Evolutionary conservation across 1,140 invertebrate genomes (phyloP), one percentile per base, ranked within the genome.

Genomic region (Ostrea edulis): DNA sequence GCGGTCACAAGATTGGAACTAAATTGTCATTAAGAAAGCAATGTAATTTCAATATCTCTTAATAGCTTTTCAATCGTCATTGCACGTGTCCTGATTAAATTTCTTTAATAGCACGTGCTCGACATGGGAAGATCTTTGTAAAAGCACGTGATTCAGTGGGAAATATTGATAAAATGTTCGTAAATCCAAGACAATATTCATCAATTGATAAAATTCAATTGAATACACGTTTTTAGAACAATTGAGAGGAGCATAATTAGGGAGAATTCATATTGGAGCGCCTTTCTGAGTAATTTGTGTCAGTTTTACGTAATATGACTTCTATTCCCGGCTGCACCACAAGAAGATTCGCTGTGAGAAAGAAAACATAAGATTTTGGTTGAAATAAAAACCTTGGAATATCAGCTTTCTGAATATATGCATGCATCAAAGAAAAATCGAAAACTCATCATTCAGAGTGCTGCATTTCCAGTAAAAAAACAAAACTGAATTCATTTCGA

Each of bases 151-250:
- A 77, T 77, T 35, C 68, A 77, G 68, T 77, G 68, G 68, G 68
- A 77, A 77, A 77, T 77, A 77, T 77, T 77, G 68, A 77, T 77
- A 77, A 77, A 77, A 77, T 77, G 68, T 77, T 77, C 68, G 22
- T 35, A 77, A 77, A 77, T 77, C 68, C 68, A 77, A 77, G 68
- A 77, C 25, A 77, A 77, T 77, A 77, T 77, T 77, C 68, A 77
- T 77, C 68, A 77, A 77, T 77, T 77, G 68, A 77, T 77, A 77
- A 77, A 77, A 77, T 77, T 77, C 25, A 77, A 77, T 77, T 77
- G 68, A 77, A 77, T 77, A 77, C 68, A 77, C 68, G 68, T 77
- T 77, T 77, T 9, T 25, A 14, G 68, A 25, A 25, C 68, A 77
- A 77, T 77, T 77, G 29, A 12, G 68, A 29, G 29, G 68, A 77